phyloP scores from a whole-genome alignment of 2,888 invertebrate genomes.

The Drosophila falleni region DNA sequence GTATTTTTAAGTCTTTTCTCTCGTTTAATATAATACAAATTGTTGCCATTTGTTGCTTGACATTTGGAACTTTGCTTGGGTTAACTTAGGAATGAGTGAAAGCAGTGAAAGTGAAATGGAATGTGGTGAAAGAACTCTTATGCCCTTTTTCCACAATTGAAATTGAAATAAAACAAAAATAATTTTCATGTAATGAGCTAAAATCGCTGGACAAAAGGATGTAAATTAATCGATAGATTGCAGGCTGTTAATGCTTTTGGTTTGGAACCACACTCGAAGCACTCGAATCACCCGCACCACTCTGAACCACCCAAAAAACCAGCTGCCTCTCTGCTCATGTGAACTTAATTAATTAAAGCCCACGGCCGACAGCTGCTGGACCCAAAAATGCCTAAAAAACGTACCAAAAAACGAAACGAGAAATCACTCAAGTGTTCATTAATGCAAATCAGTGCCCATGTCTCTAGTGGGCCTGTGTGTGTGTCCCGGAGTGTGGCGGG shows the following conservation, averaged over 20 bases:
- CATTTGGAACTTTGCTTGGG: constrained; percentile 1
- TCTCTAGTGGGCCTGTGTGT: constrained; percentile 50
- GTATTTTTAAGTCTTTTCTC: constrained; percentile 5
- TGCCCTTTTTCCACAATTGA: constrained; percentile 17
- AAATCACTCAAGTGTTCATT: constrained; percentile 82
- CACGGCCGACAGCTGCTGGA: constrained; percentile 76
- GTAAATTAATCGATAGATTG: constrained; percentile 60
- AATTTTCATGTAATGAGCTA: constrained; percentile 48
- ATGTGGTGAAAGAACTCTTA: neutral
- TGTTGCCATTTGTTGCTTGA: constrained; percentile 34
- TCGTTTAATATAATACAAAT: neutral
- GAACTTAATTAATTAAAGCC: constrained; percentile 80
- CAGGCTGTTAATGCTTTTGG: constrained; percentile 31
- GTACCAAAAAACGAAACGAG: constrained; percentile 40
- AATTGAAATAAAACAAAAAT: constrained; percentile 42
- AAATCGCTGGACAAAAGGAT: constrained; percentile 25
- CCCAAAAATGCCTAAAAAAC: constrained; percentile 44
- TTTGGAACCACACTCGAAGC: neutral
- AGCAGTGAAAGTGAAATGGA: neutral
- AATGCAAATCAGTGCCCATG: constrained; percentile 83
- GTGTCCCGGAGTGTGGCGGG: neutral
- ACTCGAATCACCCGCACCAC: neutral
- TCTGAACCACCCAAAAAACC: constrained; percentile 6
- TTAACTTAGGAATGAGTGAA: neutral
- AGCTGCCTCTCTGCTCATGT: constrained; percentile 69